phyloP scores from a whole-genome alignment of 1,140 invertebrate species.

The Trichomalopsis sarcophagae region DNA sequence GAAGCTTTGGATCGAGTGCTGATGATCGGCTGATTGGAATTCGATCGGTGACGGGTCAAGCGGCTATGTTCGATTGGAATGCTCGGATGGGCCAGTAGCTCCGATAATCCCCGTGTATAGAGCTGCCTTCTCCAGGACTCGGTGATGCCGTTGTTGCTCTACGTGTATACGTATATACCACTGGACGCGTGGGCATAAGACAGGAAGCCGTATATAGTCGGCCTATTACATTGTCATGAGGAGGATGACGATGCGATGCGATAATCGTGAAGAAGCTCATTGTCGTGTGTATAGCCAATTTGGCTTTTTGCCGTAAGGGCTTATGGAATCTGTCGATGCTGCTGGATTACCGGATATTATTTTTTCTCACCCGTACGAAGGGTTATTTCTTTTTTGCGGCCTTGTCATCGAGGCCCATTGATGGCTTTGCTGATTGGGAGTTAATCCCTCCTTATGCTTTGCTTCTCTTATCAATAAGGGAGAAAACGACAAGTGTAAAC shows the following conservation, averaged over 20 bases:
- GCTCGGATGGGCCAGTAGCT: slow-evolving; percentile 45
- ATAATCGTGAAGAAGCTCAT: slow-evolving; percentile 26
- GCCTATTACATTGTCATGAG: slow-evolving; percentile 21
- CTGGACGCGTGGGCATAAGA: neutral
- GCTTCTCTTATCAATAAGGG: too few species aligned
- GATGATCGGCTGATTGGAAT: slow-evolving; percentile 62
- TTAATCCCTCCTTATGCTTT: too few species aligned
- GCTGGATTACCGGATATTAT: neutral
- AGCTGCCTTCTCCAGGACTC: neutral
- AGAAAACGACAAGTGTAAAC: too few species aligned
- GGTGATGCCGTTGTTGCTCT: neutral
- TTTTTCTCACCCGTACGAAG: neutral
- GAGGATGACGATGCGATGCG: neutral
- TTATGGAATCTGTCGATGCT: neutral
- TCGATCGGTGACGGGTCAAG: slow-evolving; percentile 62
- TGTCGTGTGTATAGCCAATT: neutral
- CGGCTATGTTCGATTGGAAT: slow-evolving; percentile 62
- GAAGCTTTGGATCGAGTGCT: slow-evolving; percentile 38
- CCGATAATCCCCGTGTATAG: slow-evolving; percentile 7
- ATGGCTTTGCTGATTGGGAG: too few species aligned
- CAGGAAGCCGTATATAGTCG: neutral
- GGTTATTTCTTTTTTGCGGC: too few species aligned
- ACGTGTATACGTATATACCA: neutral
- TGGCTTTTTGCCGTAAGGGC: slow-evolving; percentile 15
- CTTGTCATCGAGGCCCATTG: too few species aligned